Percentiles rank a stretch among this genome's conserved stretches.
phyloP scores from a whole-genome alignment of 2,113 vertebrate species.

The Okapia johnstoni region DNA sequence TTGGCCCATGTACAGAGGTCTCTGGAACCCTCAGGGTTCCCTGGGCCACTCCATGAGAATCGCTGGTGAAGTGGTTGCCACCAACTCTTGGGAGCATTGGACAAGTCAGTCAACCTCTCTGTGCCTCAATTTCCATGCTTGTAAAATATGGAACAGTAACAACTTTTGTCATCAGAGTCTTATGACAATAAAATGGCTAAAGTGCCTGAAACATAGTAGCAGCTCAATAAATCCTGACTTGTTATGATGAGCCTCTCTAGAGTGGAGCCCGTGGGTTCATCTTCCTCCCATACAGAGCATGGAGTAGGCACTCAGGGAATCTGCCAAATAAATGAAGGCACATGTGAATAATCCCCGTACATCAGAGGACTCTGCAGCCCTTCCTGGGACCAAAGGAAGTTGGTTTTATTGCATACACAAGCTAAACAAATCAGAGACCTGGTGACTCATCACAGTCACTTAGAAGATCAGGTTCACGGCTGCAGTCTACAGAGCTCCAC shows the following conservation, averaged over 20 bases:
- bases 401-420: not conserved
- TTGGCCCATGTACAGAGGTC: not conserved
- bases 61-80: not conserved
- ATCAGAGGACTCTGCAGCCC: not conserved
- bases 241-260: not conserved
- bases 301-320: too few species aligned
- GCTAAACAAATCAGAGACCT: not conserved
- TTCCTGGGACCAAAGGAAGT: not conserved
- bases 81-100: not conserved
- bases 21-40: not conserved
- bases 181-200: not conserved
- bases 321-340: not conserved
- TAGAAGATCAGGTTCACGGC: not conserved
- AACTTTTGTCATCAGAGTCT: not conserved
- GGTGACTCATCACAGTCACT: not conserved
- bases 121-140: not conserved
- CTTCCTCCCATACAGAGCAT: not conserved
- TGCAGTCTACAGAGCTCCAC: fast-evolving
- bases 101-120: not conserved
- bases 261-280: not conserved
- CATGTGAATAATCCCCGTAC: fast-evolving
- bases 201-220: not conserved
- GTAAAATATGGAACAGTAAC: not conserved
- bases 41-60: not conserved
- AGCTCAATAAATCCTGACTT: not conserved